A percentile compares a stretch with the other conserved stretches of the same genome.
Evolutionary conservation across 2,113 vertebrate genomes (phyloP).

Genomic region (Chaetura pelagica): DNA sequence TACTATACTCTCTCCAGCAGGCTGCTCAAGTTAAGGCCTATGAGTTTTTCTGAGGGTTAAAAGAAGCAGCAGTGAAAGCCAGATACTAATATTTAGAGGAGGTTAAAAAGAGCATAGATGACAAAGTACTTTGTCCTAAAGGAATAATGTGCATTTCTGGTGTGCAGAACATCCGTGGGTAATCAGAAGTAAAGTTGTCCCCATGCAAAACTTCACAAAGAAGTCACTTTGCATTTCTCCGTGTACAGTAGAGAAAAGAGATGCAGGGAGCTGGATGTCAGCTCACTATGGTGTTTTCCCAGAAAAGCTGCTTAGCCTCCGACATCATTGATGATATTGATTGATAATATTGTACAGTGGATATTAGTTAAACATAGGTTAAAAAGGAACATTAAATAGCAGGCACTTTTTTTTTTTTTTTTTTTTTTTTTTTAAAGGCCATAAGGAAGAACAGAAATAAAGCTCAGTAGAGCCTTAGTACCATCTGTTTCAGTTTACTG

Average conservation of each 20-base stretch:
- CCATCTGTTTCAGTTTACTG: background rate
- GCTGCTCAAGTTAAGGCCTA: background rate
- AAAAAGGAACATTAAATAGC: background rate
- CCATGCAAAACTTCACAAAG: background rate
- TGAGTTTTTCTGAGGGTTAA: background rate
- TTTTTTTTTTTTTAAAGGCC: background rate
- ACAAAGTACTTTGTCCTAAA: background rate
- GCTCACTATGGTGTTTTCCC: background rate
- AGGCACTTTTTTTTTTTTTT: background rate
- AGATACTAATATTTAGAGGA: background rate
- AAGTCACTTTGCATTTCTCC: background rate
- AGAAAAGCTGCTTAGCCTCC: background rate
- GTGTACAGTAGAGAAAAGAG: background rate
- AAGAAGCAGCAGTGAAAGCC: background rate
- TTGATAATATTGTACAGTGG: background rate
- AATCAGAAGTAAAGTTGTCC: background rate
- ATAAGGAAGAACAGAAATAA: background rate
- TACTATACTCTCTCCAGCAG: background rate
- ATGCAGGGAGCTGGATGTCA: background rate
- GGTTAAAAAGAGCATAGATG: background rate
- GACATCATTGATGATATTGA: fast-evolving
- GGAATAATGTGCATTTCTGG: background rate
- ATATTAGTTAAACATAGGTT: background rate
- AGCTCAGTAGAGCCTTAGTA: background rate
- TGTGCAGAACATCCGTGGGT: background rate